Conservation (phyloP, 2,797 vertebrate genomes). For the Notamacropus eugenii region DNA sequence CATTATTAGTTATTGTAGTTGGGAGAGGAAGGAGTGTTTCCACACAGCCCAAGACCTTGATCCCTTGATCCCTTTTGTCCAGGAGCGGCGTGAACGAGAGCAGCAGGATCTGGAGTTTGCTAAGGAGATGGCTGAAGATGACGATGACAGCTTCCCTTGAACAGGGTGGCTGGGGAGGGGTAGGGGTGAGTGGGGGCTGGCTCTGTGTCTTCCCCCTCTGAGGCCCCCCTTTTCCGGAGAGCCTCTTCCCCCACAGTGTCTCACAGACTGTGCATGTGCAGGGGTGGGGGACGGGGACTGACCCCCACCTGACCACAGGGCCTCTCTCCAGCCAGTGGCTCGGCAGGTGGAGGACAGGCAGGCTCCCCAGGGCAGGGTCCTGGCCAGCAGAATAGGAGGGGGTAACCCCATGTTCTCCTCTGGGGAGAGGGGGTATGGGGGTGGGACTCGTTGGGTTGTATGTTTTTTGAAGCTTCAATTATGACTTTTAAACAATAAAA, state of each 20-base stretch:
- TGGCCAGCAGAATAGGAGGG: slow-evolving; percentile 58
- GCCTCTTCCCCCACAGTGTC: slow-evolving; percentile 40
- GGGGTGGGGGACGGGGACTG: slow-evolving; percentile 48
- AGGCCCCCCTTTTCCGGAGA: slow-evolving; percentile 49
- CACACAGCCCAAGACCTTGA: background rate
- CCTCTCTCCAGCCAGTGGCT: slow-evolving; percentile 63
- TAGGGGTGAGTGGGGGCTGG: slow-evolving; percentile 54
- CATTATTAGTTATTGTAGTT: background rate
- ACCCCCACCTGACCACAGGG: slow-evolving; percentile 31
- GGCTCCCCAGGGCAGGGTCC: slow-evolving; percentile 66
- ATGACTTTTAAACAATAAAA: slow-evolving; percentile 88
- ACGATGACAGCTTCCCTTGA: slow-evolving; percentile 97
- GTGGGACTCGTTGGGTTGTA: slow-evolving; percentile 72
- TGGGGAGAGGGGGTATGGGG: slow-evolving; percentile 48
- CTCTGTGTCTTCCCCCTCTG: slow-evolving; percentile 34
- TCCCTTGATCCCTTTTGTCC: slow-evolving; percentile 22
- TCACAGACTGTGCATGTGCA: slow-evolving; percentile 72
- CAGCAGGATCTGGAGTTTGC: slow-evolving; percentile 99
- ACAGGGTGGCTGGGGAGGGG: slow-evolving; percentile 75
- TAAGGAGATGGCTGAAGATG: slow-evolving; percentile 98
- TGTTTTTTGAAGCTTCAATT: slow-evolving; percentile 86
- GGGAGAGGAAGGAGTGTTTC: background rate
- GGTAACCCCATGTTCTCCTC: slow-evolving; percentile 37
- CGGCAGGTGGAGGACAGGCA: background rate
- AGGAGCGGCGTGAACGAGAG: slow-evolving; percentile 97